Percentiles rank a stretch among this genome's conserved stretches.
phyloP scores from a whole-genome alignment of 1,140 invertebrate genomes.

The Drosophila littoralis region DNA sequence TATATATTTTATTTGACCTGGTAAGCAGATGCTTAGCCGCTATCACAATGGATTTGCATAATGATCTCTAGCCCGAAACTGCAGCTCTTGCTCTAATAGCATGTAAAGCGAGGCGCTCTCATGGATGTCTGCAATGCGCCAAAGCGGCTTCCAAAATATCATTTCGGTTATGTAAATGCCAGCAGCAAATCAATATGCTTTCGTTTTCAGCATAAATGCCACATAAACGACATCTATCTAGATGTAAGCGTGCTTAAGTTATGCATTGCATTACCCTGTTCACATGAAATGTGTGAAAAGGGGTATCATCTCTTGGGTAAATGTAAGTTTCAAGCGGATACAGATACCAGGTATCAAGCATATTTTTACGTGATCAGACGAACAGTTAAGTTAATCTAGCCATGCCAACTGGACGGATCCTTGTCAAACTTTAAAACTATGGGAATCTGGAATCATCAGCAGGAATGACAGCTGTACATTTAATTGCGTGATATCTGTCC shows the following conservation, averaged over 20 bases:
- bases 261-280: constrained; percentile 24
- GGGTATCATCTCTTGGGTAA: too few species aligned
- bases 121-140: constrained; percentile 62
- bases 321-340: too few species aligned
- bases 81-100: constrained; percentile 36
- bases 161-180: constrained; percentile 62
- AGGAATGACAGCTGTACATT: too few species aligned
- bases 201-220: constrained; percentile 71
- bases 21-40: constrained; percentile 8
- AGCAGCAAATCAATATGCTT: constrained; percentile 60
- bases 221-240: constrained; percentile 65
- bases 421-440: too few species aligned
- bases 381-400: too few species aligned
- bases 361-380: too few species aligned
- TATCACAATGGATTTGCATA: constrained; percentile 34
- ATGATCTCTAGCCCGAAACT: constrained; percentile 26
- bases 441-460: too few species aligned
- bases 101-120: constrained; percentile 63
- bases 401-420: too few species aligned
- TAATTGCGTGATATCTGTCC: too few species aligned
- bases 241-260: constrained; percentile 52
- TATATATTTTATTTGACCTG: constrained; percentile 5
- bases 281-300: too few species aligned
- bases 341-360: too few species aligned
- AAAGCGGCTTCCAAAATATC: constrained; percentile 42